These are phyloP conservation scores for Etia nguti DNA, from an alignment of 2,113 vertebrate species.

Conservation along the genomic window DNA sequence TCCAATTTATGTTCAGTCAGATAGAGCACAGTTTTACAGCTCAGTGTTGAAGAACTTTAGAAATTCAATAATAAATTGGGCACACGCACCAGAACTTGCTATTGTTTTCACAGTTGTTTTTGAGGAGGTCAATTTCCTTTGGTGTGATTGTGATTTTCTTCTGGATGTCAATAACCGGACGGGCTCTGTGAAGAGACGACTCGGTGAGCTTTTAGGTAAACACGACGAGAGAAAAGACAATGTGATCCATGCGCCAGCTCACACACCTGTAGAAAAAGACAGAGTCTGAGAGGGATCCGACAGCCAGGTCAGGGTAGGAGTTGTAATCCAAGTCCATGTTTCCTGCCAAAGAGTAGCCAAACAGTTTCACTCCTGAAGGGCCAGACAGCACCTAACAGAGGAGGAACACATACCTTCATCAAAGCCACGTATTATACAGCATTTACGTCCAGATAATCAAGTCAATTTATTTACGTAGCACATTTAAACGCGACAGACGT, in stretches of 20 bases:
- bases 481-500: no score
- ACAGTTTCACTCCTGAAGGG: conserved; percentile 58
- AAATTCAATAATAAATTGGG: background rate
- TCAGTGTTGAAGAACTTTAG: background rate
- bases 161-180: conserved; percentile 84
- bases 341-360: conserved; percentile 93
- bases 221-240: background rate
- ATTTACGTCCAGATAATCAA: background rate
- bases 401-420: background rate
- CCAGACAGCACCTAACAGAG: conserved; percentile 77
- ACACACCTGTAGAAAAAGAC: conserved; percentile 68
- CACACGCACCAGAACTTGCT: conserved; percentile 77
- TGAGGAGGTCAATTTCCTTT: conserved; percentile 56
- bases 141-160: conserved; percentile 80
- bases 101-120: conserved; percentile 61
- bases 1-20: background rate
- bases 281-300: conserved; percentile 90
- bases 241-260: background rate
- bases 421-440: background rate
- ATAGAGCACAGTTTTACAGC: background rate
- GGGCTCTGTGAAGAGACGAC: conserved; percentile 69
- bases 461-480: no score
- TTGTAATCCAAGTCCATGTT: conserved; percentile 95
- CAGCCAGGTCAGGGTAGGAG: conserved; percentile 88
- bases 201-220: background rate